These are phyloP conservation scores for Lasiommata megera DNA, from an alignment of 2,888 invertebrate species.

Conservation along the genomic window DNA sequence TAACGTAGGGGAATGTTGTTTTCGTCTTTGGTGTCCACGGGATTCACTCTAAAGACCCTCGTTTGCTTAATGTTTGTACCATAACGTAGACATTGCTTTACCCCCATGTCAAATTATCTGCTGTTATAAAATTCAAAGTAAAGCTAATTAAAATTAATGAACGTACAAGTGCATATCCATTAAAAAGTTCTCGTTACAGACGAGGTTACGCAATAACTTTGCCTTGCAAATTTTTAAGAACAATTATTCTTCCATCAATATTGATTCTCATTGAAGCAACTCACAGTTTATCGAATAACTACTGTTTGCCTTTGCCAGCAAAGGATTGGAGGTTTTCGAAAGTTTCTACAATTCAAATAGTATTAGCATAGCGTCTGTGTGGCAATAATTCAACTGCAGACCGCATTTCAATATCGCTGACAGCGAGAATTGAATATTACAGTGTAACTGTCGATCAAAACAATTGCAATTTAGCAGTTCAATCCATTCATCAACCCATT, in stretches of 20 bases:
- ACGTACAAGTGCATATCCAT: not conserved
- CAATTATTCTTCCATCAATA: not conserved
- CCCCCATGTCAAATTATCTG: too few relatives aligned
- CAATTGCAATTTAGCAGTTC: not conserved
- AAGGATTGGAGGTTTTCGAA: constrained; percentile 23
- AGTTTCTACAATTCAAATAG: constrained; percentile 26
- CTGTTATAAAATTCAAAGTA: too few relatives aligned
- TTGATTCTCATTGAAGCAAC: not conserved
- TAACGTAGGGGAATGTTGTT: too few relatives aligned
- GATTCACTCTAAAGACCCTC: too few relatives aligned
- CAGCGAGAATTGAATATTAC: constrained; percentile 6
- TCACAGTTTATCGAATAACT: constrained; percentile 1
- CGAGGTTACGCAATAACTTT: not conserved
- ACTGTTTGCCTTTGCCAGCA: constrained; percentile 6
- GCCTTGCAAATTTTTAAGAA: not conserved
- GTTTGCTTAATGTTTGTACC: too few relatives aligned
- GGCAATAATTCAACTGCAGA: constrained; percentile 23
- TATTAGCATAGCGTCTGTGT: constrained; percentile 24
- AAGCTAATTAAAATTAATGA: too few relatives aligned
- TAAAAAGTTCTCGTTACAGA: not conserved
- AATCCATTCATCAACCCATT: too few relatives aligned
- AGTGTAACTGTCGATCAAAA: not conserved
- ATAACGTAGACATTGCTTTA: too few relatives aligned
- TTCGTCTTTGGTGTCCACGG: too few relatives aligned
- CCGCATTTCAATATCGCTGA: constrained; percentile 26